Percentiles rank a stretch among this genome's conserved stretches.
phyloP scores from a whole-genome alignment of 1,140 invertebrate species.

The Heterodera schachtii region DNA sequence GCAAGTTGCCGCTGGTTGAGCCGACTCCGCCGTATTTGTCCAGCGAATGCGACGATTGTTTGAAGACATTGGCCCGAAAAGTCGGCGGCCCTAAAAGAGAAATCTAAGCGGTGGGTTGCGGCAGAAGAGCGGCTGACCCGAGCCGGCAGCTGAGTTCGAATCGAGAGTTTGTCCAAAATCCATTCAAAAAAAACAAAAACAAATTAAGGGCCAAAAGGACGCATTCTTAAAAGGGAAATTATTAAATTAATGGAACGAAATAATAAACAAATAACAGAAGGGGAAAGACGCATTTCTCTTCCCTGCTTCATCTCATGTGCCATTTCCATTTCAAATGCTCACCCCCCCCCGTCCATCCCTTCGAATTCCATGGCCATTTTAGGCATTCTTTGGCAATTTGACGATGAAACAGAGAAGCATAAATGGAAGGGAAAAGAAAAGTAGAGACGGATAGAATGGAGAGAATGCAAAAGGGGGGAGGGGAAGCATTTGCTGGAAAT shows the following conservation, averaged over 20 bases:
- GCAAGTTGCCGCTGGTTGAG: slow-evolving; percentile 8
- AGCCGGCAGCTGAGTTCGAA: slow-evolving; percentile 12
- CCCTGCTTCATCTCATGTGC: too few relatives aligned
- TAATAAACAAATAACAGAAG: too few relatives aligned
- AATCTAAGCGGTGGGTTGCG: neutral
- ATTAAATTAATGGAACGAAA: too few relatives aligned
- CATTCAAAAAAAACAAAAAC: neutral
- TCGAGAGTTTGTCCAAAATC: slow-evolving; percentile 26
- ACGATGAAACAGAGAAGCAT: too few relatives aligned
- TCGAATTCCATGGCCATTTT: too few relatives aligned
- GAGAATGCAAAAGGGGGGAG: neutral
- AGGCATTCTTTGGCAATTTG: too few relatives aligned
- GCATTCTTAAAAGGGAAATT: too few relatives aligned
- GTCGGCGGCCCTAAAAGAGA: slow-evolving; percentile 1
- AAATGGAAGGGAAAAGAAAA: neutral
- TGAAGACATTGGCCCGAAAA: slow-evolving; percentile 12
- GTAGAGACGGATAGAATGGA: neutral
- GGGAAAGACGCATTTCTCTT: too few relatives aligned
- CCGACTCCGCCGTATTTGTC: neutral
- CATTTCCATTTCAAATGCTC: too few relatives aligned
- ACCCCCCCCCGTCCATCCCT: too few relatives aligned
- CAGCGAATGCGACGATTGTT: slow-evolving; percentile 17
- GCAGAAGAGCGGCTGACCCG: neutral
- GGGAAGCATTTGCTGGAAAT: too few relatives aligned
- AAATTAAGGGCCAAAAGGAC: too few relatives aligned